phyloP scores from a whole-genome alignment of 2,113 vertebrate species.

The Channa maculata region DNA sequence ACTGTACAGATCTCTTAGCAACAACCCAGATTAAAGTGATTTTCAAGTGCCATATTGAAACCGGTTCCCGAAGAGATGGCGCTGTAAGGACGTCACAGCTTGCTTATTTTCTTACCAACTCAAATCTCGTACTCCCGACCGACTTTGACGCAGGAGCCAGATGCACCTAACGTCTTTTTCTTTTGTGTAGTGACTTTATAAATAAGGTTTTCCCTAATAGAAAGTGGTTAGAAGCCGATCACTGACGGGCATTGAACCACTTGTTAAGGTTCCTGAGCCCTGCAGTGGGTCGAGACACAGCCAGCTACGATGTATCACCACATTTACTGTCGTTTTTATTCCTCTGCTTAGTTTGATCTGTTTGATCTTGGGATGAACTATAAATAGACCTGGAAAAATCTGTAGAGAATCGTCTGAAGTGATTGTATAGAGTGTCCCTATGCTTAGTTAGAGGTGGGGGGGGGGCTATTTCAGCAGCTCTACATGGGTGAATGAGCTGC shows the following conservation, averaged over 20 bases:
- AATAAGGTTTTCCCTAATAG: too few relatives aligned
- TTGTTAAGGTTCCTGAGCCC: too few relatives aligned
- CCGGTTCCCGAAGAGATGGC: not conserved
- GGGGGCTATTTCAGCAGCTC: not conserved
- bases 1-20: slow-evolving; percentile 44
- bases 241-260: too few relatives aligned
- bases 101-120: slow-evolving; percentile 8
- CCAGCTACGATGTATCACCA: not conserved
- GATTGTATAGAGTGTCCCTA: slow-evolving; percentile 17
- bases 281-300: not conserved
- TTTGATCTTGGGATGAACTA: not conserved
- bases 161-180: not conserved
- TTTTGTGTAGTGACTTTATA: too few relatives aligned
- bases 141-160: not conserved
- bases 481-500: not conserved
- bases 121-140: not conserved
- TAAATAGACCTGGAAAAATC: not conserved
- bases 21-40: slow-evolving; percentile 14
- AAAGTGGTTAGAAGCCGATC: too few relatives aligned
- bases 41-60: slow-evolving; percentile 69
- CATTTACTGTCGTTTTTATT: slow-evolving; percentile 2
- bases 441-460: slow-evolving; percentile 15
- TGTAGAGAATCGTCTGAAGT: slow-evolving; percentile 42
- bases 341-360: not conserved
- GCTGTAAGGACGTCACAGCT: not conserved